These are phyloP conservation scores for Microcebus murinus DNA, from an alignment of 2,113 vertebrate species.

Conservation along the genomic window DNA sequence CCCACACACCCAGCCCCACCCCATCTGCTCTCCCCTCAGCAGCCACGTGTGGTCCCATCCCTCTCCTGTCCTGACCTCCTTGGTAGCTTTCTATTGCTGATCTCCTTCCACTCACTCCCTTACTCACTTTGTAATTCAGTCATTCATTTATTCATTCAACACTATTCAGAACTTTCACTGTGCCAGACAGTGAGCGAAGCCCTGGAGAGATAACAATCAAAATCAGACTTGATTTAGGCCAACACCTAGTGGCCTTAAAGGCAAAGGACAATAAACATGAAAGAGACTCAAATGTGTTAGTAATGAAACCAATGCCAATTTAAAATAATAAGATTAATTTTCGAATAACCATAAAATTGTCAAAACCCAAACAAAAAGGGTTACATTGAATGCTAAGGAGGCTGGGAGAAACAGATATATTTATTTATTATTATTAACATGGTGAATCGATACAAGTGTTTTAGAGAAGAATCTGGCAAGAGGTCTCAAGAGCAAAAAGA, in stretches of 20 bases:
- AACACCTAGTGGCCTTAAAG: conserved; percentile 24
- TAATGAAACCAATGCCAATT: conserved; percentile 7
- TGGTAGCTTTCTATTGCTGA: background rate
- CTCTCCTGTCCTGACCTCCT: background rate
- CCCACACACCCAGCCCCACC: too few relatives aligned
- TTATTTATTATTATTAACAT: conserved; percentile 24
- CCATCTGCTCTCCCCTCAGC: background rate
- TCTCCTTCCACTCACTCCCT: background rate
- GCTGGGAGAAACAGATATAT: background rate
- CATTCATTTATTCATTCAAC: background rate
- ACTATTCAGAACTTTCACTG: background rate
- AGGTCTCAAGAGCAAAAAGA: background rate
- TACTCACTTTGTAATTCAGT: background rate
- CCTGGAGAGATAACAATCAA: background rate
- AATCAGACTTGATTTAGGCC: conserved; percentile 25
- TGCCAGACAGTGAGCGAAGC: background rate
- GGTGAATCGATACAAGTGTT: background rate
- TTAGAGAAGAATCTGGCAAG: background rate
- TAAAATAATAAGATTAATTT: conserved; percentile 28
- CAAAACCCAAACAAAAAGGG: conserved; percentile 2
- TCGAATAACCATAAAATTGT: conserved; percentile 1
- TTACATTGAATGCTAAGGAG: background rate
- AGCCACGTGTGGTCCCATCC: background rate
- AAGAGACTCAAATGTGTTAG: background rate
- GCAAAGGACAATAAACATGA: background rate